Evolutionary conservation across 2,888 invertebrate genomes (phyloP), one percentile per base, ranked within the genome.

Genomic region (Catocala fraxini): DNA sequence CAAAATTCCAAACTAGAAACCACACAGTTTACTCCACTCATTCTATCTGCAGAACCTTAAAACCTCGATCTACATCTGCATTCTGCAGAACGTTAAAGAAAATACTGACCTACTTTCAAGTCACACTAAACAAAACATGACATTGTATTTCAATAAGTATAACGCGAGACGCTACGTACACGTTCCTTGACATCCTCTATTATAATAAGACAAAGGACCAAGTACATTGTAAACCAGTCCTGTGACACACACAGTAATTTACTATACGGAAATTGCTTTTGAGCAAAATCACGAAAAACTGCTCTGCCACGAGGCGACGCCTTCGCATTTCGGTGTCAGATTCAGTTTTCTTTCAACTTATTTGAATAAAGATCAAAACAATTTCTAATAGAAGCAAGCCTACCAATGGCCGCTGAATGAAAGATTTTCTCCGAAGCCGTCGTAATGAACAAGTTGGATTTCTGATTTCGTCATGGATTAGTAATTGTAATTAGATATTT

Each of bases 271-370:
- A 71, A 60, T 54, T 59, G 54, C 60, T 69, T 69, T 58, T 49
- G 41, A 51, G 52, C 25, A 57, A 59, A 73, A 61, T 51, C 53
- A 11, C 49, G 42, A 48, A 51, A 56, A 68, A 59, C 57, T 41
- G 45, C 53, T 61, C 42, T 58, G 46, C 65, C 56, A 43, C 45
- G 62, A 56, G 42, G 55, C 56, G 33, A 34, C 51, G 43, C 65
- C 65, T 65, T 59, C 70, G 58, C 66, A 55, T 73, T 59, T 46
- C 56, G 49, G 54, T 54, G 73, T 73, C 70, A 71, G 59, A 73
- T 59, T 73, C 74, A 66, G 55, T 71, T 73, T 65, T 59, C 65
- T 60, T 54, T 13, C 45, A 51, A 59, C 39, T 39, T 49, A 11
- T 69, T 73, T 59, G 59, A 39, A 9, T 9, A 39, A 39, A 39